These are phyloP conservation scores for Drosophila diplacantha DNA, from an alignment of 2,888 invertebrate genomes.

Conservation along the genomic window DNA sequence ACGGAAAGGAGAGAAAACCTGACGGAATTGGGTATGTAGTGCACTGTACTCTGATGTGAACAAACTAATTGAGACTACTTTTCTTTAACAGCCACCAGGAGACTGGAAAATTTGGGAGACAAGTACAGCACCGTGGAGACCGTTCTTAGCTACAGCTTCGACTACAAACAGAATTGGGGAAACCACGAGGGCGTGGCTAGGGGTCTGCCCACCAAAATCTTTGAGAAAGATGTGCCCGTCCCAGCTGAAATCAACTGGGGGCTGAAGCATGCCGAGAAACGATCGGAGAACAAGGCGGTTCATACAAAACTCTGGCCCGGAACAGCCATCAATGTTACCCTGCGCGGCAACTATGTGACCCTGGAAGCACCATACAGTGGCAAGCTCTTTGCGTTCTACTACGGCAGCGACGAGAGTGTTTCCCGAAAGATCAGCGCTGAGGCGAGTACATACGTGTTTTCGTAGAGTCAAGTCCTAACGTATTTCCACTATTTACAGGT, in stretches of 20 bases:
- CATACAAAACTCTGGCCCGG: conserved; percentile 85
- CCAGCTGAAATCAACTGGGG: conserved; percentile 85
- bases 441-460: conserved; percentile 53
- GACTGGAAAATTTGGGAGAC: conserved; percentile 80
- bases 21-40: conserved; percentile 80
- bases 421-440: conserved; percentile 75
- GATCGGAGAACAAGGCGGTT: conserved; percentile 79
- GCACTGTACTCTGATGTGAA: fast-evolving
- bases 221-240: conserved; percentile 64
- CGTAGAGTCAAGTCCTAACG: not conserved
- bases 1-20: conserved; percentile 79
- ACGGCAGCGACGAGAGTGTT: conserved; percentile 74
- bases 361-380: conserved; percentile 87
- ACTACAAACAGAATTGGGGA: conserved; percentile 88
- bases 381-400: conserved; percentile 81
- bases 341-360: conserved; percentile 85
- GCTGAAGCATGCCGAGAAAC: conserved; percentile 79
- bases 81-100: conserved; percentile 63
- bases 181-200: conserved; percentile 81
- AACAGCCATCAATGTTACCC: conserved; percentile 89
- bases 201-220: conserved; percentile 75
- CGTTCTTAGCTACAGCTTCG: conserved; percentile 85
- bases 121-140: conserved; percentile 83
- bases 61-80: not conserved
- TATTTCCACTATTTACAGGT: conserved; percentile 57